phyloP scores from a whole-genome alignment of 1,140 invertebrate genomes.

The Lasioglossum albipes region DNA sequence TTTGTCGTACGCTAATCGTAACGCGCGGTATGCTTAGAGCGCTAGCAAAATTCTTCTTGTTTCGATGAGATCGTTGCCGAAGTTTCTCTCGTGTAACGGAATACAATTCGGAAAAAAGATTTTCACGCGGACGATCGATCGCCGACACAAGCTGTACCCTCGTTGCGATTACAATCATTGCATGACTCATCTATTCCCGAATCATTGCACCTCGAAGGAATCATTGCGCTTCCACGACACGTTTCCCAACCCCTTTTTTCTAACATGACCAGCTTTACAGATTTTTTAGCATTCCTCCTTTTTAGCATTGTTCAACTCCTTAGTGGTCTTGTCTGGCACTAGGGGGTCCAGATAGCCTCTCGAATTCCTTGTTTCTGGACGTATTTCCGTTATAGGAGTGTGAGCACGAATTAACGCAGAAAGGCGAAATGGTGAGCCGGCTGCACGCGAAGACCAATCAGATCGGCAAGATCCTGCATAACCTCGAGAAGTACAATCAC shows the following conservation, averaged over 20 bases:
- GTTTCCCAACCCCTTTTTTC: neutral
- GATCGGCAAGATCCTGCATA: slow-evolving; percentile 93
- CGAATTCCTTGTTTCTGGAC: slow-evolving; percentile 54
- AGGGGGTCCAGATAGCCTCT: neutral
- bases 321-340: neutral
- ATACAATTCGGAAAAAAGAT: neutral
- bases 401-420: slow-evolving; percentile 94
- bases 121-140: neutral
- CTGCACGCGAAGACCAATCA: slow-evolving; percentile 94
- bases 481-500: slow-evolving; percentile 91
- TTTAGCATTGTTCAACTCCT: slow-evolving; percentile 13
- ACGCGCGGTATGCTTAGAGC: slow-evolving; percentile 18
- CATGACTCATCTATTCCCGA: neutral
- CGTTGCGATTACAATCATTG: slow-evolving; percentile 13
- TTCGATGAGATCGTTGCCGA: neutral
- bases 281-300: slow-evolving; percentile 24
- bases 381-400: slow-evolving; percentile 87
- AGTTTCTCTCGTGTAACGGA: neutral
- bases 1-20: slow-evolving; percentile 9
- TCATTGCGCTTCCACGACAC: neutral
- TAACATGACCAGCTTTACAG: slow-evolving; percentile 32
- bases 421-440: slow-evolving; percentile 93
- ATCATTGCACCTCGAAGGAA: neutral
- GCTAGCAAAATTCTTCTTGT: neutral
- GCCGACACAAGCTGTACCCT: neutral